Evolutionary conservation across 2,797 vertebrate genomes (phyloP), one percentile per base, ranked within the genome.

Genomic region (Anguilla marmorata): DNA sequence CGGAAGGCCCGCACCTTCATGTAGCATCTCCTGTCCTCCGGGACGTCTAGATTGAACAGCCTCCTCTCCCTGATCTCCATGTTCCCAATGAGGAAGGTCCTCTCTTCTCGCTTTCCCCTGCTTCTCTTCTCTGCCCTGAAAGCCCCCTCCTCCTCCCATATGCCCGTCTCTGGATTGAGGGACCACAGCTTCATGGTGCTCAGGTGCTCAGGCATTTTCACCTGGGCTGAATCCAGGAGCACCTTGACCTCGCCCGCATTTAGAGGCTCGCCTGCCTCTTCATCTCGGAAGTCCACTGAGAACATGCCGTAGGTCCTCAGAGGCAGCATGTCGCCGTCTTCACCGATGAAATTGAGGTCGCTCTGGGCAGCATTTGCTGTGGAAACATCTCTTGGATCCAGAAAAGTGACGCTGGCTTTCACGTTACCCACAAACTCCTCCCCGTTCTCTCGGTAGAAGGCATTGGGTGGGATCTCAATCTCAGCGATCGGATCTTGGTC

Each of bases 301-400:
- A 99, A 99, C 99, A 99, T 99, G 84, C 99, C 99, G 0, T 99
- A 99, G 0, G 98, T 99, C 90, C 98, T 96, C 88, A 99, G 95
- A 0, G 99, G 98, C 60, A 99, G 93, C 21, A 96, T 95, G 0
- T 99, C 98, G 0, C 99, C 98, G 90, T 99, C 98, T 0, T 96
- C 95, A 0, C 95, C 96, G 9, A 99, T 93, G 89, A 98, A 99
- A 90, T 97, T 99, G 76, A 99, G 96, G 94, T 99, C 99, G 45
- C 98, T 99, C 94, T 98, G 98, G 89, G 97, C 97, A 85, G 96
- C 97, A 0, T 96, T 89, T 45, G 98, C 98, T 0, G 95, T 96
- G 45, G 98, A 97, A 50, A 99, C 89, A 12, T 99, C 97, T 92
- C 99, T 96, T 0, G 99, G 98, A 85, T 99, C 98, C 41, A 99